Conservation (phyloP, 2,888 invertebrate species). For the Conomelus anceps region DNA sequence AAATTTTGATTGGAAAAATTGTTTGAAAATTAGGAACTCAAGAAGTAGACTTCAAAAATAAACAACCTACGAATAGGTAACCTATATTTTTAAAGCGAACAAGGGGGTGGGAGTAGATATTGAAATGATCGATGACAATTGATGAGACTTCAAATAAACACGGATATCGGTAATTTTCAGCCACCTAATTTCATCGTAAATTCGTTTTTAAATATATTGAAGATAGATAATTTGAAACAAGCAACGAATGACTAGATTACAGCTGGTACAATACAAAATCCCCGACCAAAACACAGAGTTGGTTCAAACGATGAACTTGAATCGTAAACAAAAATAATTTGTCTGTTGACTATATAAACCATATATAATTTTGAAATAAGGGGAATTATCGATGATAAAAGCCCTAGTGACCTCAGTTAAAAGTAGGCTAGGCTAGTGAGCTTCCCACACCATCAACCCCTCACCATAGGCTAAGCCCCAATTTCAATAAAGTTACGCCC, state of each 20-base stretch:
- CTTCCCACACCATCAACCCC: constrained; percentile 8
- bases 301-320: background rate
- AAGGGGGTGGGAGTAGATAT: background rate
- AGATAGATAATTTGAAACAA: too few relatives aligned
- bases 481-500: constrained; percentile 29
- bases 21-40: background rate
- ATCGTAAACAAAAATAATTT: background rate
- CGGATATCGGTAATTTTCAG: background rate
- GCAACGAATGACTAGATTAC: background rate
- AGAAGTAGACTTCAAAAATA: too few relatives aligned
- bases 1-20: background rate
- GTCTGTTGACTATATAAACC: background rate
- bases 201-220: background rate
- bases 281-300: background rate
- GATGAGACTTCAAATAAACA: background rate
- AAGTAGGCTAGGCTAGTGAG: constrained; percentile 19
- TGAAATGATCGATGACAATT: background rate
- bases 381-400: background rate
- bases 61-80: background rate
- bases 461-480: constrained; percentile 28
- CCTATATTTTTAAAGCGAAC: background rate
- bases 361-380: background rate
- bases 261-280: background rate
- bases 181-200: background rate
- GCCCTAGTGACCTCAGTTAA: constrained; percentile 23